Base-by-base conservation (phyloP, 2,888 invertebrate genomes). In the Rotaria sp. region DNA sequence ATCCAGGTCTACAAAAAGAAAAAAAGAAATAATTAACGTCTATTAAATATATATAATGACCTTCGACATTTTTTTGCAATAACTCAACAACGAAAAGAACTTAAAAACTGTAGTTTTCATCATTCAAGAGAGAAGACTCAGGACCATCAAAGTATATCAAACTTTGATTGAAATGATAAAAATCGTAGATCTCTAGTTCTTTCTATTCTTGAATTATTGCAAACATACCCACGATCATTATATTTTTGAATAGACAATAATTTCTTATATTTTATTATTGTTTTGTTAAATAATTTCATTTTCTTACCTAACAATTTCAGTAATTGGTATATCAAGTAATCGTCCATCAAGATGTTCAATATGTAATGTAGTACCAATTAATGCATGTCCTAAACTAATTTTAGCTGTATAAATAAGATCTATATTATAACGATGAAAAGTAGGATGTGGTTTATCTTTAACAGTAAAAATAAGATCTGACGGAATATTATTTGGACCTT, bases 321-420 rank as follows among this genome's bases (percentile, higher is more conserved):
- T 91, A 87, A 91, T 91, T 11, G 91, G 91, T 85, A 91, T 90
- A 88, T 91, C 90, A n/a, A 91, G 88, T 21, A 89, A 89, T 85
- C 91, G 87, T n/a, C 95, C 91, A 88, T 92, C 92, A 59, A 92
- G 88, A 10, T 91, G 92, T 84, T 88, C 87, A 67, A 92, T 90
- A 85, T 91, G 90, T 57, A 92, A 89, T 10, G 89, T 90, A 41
- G 50, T 84, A 24, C 91, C 91, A 18, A 90, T 90, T 74, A 92
- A 89, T 26, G 92, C 91, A 85, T 89, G 89, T 80, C 90, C 90
- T 35, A 92, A 89, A 1, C 90, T 89, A n/a, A 92, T 89, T 57
- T 90, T 89, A 57, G 90, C 90, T 50, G 90, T 90, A 89, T 91
- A 90, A 85, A 91, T 89, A 57, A 92, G 89, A 88, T 91, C 89